Base-by-base conservation (phyloP, 2,888 invertebrate species). In the Cylindroiulus punctatus region DNA sequence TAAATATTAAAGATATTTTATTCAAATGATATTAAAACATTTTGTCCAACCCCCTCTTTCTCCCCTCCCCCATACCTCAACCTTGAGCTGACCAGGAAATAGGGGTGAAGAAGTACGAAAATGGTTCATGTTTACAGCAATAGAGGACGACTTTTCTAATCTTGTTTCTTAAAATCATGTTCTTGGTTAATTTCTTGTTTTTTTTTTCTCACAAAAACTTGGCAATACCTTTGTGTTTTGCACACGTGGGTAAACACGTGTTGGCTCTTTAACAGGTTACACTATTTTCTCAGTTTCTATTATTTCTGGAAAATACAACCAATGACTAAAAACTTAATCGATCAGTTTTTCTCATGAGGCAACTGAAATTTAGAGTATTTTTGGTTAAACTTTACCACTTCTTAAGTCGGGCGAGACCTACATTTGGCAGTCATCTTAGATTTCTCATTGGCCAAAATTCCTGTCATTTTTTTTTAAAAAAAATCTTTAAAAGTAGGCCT, bases 81-180 rank as follows among this genome's bases (percentile, higher is more conserved):
- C 8, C 26, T 26, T 65, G 26, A 22, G 12, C 22, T 65, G 12
- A 65, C 65, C 22, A 26, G 65, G 22, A 65, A 26, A 26, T 1
- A 12, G 12, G 65, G 26, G 65, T 65, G 65, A 65, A 26, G 22
- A 65, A 65, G 65, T 65, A 65, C 65, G 65, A 65, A 65, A 65
- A 65, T 26, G 12, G n/a, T 22, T 12, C 0, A 26, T 12, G 22
- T 65, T 65, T 65, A 12, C 17, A 76, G 32, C 30, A 76, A 76
- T 76, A 7, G 30, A 76, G 2, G 30, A 76, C 76, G 17, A 12
- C 26, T 30, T 76, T 17, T 30, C 76, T 8, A 0, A 12, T 26
- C 14, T 44, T 5, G 12, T 12, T 44, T 76, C 17, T 76, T 30
- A 14, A 17, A 5, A 4, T n/a, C 4, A 52, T 19, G 19, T 30